Evolutionary conservation across 2,797 vertebrate genomes (phyloP).

Genomic region (Leucoraja ocellata): DNA sequence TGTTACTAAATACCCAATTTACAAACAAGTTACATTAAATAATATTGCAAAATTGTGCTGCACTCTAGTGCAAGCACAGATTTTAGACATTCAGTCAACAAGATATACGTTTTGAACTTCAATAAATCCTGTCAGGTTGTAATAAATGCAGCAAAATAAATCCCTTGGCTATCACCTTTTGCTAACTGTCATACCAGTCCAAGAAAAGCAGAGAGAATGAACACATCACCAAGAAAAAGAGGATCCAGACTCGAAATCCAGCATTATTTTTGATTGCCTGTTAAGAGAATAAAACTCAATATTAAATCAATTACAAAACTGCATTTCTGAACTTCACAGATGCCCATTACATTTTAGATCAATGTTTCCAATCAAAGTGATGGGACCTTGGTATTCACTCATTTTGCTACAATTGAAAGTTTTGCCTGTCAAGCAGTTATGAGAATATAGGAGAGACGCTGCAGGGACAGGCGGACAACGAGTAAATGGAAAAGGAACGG

Average conservation of each 20-base stretch:
- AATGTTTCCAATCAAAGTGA: neutral
- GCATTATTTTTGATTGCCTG: conserved; percentile 98
- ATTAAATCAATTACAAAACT: neutral
- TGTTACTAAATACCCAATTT: neutral
- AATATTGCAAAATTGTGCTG: neutral
- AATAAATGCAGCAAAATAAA: conserved; percentile 19
- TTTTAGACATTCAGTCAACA: neutral
- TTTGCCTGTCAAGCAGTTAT: neutral
- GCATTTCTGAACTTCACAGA: neutral
- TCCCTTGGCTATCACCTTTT: conserved; percentile 32
- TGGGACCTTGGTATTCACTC: neutral
- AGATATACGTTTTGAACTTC: neutral
- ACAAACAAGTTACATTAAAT: neutral
- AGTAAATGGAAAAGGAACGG: neutral
- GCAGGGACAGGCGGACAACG: neutral
- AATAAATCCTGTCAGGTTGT: conserved; percentile 1
- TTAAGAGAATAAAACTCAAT: conserved; percentile 32
- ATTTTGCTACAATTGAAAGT: neutral
- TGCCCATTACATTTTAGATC: neutral
- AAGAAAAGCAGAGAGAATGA: conserved; percentile 95
- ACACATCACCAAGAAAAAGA: conserved; percentile 98
- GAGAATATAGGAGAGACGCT: neutral
- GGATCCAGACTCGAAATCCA: conserved; percentile 95
- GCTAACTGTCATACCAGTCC: conserved; percentile 95
- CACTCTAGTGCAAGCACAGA: neutral